Evolutionary conservation across 2,888 invertebrate genomes (phyloP).

Genomic region (Unio pictorum): DNA sequence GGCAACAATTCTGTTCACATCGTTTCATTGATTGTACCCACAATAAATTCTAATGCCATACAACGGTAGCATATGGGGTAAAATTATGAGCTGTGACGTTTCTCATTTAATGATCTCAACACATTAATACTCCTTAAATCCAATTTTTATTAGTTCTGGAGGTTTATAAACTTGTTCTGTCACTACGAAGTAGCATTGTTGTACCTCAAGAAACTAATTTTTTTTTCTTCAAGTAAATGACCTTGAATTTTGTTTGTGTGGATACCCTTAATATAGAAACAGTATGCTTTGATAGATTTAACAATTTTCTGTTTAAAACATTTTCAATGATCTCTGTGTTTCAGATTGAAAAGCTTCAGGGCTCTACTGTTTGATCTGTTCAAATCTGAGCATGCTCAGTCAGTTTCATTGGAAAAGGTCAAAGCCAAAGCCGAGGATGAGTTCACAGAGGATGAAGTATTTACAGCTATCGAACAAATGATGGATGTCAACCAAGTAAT

Average conservation of each 20-base stretch:
- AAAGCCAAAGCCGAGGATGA: conserved; percentile 70
- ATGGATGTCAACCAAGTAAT: conserved; percentile 92
- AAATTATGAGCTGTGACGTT: too few relatives aligned
- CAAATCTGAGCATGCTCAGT: conserved; percentile 83
- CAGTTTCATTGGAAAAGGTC: conserved; percentile 80
- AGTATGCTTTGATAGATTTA: background rate
- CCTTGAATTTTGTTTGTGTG: background rate
- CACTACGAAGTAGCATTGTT: too few relatives aligned
- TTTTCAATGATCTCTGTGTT: conserved; percentile 10
- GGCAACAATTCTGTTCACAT: too few relatives aligned
- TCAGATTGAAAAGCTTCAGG: conserved; percentile 80
- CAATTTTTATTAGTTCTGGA: too few relatives aligned
- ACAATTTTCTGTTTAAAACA: background rate
- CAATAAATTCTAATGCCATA: too few relatives aligned
- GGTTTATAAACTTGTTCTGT: too few relatives aligned
- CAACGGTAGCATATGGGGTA: too few relatives aligned
- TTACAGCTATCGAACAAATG: conserved; percentile 86
- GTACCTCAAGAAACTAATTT: too few relatives aligned
- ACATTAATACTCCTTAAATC: too few relatives aligned
- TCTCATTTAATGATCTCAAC: too few relatives aligned
- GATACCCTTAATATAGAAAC: too few relatives aligned
- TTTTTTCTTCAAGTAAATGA: background rate
- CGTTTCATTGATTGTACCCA: too few relatives aligned
- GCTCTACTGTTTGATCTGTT: conserved; percentile 83
- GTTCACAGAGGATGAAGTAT: conserved; percentile 79